Conservation (phyloP, 2,888 invertebrate species). For the Pinctada fucata region DNA sequence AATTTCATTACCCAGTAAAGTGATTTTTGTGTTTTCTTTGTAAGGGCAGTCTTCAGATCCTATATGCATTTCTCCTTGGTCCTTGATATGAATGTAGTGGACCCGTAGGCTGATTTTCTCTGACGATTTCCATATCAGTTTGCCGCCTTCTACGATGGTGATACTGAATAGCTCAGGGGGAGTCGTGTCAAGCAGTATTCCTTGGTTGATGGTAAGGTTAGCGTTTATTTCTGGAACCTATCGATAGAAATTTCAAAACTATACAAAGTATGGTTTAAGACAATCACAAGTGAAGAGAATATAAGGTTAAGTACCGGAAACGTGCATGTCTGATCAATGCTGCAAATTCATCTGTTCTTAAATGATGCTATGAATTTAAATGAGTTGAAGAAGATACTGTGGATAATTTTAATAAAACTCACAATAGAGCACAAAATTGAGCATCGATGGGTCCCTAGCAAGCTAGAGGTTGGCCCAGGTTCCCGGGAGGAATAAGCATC, state of each 20-base stretch:
- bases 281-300: too few relatives aligned
- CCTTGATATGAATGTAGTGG: slow-evolving; percentile 6
- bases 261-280: too few relatives aligned
- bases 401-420: too few relatives aligned
- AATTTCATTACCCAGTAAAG: slow-evolving; percentile 5
- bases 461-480: too few relatives aligned
- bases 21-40: slow-evolving; percentile 12
- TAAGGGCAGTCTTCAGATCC: slow-evolving; percentile 20
- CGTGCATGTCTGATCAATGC: too few relatives aligned
- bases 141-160: slow-evolving; percentile 14
- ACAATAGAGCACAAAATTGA: too few relatives aligned
- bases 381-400: too few relatives aligned
- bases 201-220: not conserved
- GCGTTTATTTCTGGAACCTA: slow-evolving; percentile 5
- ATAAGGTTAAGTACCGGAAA: too few relatives aligned
- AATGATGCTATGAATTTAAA: too few relatives aligned
- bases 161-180: slow-evolving; percentile 17
- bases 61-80: slow-evolving; percentile 24
- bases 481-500: too few relatives aligned
- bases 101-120: not conserved
- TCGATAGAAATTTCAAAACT: not conserved
- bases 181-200: slow-evolving; percentile 7
- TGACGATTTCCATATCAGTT: slow-evolving; percentile 15
- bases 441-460: too few relatives aligned
- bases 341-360: too few relatives aligned